phyloP scores from a whole-genome alignment of 2,113 vertebrate genomes.

The Urocitellus parryii region DNA sequence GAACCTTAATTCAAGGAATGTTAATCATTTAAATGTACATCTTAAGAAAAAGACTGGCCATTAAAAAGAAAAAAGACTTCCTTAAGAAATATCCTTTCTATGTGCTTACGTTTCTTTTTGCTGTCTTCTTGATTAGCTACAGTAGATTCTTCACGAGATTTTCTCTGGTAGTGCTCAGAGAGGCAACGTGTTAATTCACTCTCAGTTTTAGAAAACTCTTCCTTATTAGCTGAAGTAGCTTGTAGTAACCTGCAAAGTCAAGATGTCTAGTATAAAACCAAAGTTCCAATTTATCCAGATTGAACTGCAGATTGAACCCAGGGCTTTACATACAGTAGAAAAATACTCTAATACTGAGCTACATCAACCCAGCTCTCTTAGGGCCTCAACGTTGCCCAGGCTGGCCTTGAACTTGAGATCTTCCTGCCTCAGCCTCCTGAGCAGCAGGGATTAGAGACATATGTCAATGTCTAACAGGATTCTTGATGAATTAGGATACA shows the following conservation, averaged over 20 bases:
- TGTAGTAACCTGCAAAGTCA: slow-evolving; percentile 89
- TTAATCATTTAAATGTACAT: not conserved
- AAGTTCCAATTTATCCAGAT: slow-evolving; percentile 27
- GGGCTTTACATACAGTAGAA: not conserved
- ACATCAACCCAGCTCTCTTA: not conserved
- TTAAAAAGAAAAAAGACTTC: not conserved
- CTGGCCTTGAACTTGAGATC: not conserved
- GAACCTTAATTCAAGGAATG: slow-evolving; percentile 3
- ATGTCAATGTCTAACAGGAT: not conserved
- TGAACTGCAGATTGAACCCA: not conserved
- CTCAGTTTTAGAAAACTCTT: slow-evolving; percentile 81
- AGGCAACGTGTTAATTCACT: slow-evolving; percentile 89
- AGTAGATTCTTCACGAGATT: slow-evolving; percentile 80
- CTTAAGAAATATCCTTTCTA: not conserved
- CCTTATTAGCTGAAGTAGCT: slow-evolving; percentile 85
- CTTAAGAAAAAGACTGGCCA: not conserved
- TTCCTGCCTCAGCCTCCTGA: not conserved
- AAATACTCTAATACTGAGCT: not conserved
- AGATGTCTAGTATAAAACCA: not conserved
- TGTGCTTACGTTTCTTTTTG: slow-evolving; percentile 90
- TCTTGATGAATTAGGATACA: not conserved
- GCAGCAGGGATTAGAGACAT: not conserved
- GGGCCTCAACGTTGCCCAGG: not conserved
- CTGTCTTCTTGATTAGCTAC: slow-evolving; percentile 80
- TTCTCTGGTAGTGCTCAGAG: slow-evolving; percentile 92